Conservation (phyloP, 2,797 vertebrate species). For the Simalia tracyae region DNA sequence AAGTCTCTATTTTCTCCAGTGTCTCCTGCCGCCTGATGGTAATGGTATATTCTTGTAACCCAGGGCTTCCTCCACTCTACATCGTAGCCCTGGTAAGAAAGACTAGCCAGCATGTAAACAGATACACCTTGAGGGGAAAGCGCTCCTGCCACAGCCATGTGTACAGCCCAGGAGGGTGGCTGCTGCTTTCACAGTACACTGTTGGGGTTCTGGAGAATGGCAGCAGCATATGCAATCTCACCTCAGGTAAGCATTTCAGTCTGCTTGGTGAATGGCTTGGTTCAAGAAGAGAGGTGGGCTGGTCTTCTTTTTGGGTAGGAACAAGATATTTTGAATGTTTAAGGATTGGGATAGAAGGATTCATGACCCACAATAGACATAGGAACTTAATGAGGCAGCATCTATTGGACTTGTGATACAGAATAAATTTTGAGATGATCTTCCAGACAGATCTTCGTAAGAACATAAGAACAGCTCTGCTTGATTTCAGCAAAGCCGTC, state of each 20-base stretch:
- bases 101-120: slow-evolving; percentile 74
- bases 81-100: slow-evolving; percentile 81
- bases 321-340: not conserved
- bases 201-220: slow-evolving; percentile 71
- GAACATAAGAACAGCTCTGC: not conserved
- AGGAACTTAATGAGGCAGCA: not conserved
- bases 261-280: not conserved
- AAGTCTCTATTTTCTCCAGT: no score
- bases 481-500: not conserved
- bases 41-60: slow-evolving; percentile 30
- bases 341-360: not conserved
- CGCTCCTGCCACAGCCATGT: slow-evolving; percentile 86
- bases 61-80: slow-evolving; percentile 77
- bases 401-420: not conserved
- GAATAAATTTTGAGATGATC: not conserved
- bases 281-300: not conserved
- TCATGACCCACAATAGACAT: not conserved
- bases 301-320: not conserved
- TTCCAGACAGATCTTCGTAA: not conserved
- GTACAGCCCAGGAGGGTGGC: slow-evolving; percentile 89
- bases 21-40: not conserved
- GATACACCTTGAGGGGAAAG: slow-evolving; percentile 78
- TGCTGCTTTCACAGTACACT: slow-evolving; percentile 78
- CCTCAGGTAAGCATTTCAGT: slow-evolving; percentile 72
- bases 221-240: slow-evolving; percentile 78